These are phyloP conservation scores for Rhagonycha fulva DNA, from an alignment of 2,888 invertebrate species.

Conservation along the genomic window DNA sequence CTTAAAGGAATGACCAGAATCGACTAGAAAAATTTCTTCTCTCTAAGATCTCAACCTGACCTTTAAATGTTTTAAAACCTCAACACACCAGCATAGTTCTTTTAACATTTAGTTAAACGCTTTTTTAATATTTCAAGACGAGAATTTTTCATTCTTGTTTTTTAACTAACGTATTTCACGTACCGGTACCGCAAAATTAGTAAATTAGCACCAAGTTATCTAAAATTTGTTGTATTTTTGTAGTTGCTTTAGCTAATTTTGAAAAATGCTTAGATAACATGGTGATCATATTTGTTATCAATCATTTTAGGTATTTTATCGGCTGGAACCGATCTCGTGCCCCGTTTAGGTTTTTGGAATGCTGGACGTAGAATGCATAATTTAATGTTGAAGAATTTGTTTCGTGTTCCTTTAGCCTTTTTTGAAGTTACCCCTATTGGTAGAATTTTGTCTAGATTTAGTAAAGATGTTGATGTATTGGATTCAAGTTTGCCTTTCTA, in stretches of 20 bases:
- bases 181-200: not conserved
- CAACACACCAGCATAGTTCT: too few species aligned
- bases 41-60: too few species aligned
- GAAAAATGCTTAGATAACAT: not conserved
- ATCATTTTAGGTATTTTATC: slow-evolving; percentile 58
- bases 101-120: too few species aligned
- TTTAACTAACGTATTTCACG: not conserved
- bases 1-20: too few species aligned
- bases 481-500: slow-evolving; percentile 70
- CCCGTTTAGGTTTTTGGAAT: slow-evolving; percentile 63
- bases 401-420: slow-evolving; percentile 73
- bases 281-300: slow-evolving; percentile 7
- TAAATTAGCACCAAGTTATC: not conserved
- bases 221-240: not conserved
- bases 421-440: slow-evolving; percentile 81
- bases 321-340: slow-evolving; percentile 59
- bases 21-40: too few species aligned
- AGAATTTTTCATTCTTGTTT: not conserved
- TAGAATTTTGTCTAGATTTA: slow-evolving; percentile 74
- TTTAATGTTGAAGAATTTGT: slow-evolving; percentile 63
- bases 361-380: slow-evolving; percentile 68
- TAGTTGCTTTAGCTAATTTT: not conserved
- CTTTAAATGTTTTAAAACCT: too few species aligned
- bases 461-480: slow-evolving; percentile 75
- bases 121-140: too few species aligned